Evolutionary conservation across 2,888 invertebrate genomes (phyloP).

Genomic region (Electrophaes corylata): DNA sequence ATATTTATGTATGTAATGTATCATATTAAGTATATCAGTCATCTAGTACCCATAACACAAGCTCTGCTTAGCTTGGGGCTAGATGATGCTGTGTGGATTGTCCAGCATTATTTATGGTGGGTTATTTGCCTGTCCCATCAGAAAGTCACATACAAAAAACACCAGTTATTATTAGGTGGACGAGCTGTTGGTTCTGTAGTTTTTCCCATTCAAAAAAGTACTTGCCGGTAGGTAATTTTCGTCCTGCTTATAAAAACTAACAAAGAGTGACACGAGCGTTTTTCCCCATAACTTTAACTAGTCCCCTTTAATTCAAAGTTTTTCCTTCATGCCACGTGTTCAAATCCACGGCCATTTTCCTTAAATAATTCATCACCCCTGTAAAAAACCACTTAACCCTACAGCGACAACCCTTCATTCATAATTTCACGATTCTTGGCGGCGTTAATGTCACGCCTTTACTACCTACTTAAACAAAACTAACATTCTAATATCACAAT

Average conservation of each 20-base stretch:
- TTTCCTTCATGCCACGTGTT: slow-evolving; percentile 18
- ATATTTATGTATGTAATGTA: too few relatives aligned
- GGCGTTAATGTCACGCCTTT: slow-evolving; percentile 83
- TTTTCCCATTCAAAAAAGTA: too few relatives aligned
- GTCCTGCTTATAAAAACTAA: neutral
- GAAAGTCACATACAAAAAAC: too few relatives aligned
- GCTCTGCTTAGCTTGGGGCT: too few relatives aligned
- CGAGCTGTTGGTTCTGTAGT: too few relatives aligned
- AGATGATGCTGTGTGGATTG: too few relatives aligned
- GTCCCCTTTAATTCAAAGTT: slow-evolving; percentile 3
- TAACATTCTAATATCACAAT: slow-evolving; percentile 48
- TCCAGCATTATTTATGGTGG: too few relatives aligned
- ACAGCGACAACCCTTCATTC: slow-evolving; percentile 74
- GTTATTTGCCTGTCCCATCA: too few relatives aligned
- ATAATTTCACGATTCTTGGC: slow-evolving; percentile 75
- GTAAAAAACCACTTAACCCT: slow-evolving; percentile 73
- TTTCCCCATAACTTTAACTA: neutral
- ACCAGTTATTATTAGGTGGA: too few relatives aligned
- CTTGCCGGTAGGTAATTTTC: neutral
- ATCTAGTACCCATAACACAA: too few relatives aligned
- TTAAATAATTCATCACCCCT: slow-evolving; percentile 67
- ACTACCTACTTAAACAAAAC: slow-evolving; percentile 69
- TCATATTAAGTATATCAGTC: too few relatives aligned
- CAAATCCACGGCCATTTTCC: slow-evolving; percentile 60
- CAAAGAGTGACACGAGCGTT: neutral